Evolutionary conservation across 2,797 vertebrate species (phyloP).

Genomic region (Cyprinella venusta): DNA sequence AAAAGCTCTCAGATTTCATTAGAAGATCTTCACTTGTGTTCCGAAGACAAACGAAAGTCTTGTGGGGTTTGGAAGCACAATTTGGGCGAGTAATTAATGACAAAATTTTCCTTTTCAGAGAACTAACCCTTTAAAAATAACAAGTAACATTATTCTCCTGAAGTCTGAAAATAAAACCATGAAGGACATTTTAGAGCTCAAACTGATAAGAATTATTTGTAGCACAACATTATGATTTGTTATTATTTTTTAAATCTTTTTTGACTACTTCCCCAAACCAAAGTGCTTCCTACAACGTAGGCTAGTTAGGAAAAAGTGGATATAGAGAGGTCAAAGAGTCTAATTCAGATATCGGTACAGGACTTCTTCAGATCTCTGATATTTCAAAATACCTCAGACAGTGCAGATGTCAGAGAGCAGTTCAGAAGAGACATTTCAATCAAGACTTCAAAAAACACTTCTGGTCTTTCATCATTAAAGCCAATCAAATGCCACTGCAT

Average conservation of each 20-base stretch:
- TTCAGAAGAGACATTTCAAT: conserved; percentile 40
- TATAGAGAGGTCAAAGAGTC: not conserved
- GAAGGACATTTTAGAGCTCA: not conserved
- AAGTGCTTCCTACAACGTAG: not conserved
- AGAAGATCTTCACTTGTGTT: too few relatives aligned
- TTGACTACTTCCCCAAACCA: not conserved
- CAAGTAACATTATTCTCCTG: not conserved
- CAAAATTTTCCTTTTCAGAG: too few relatives aligned
- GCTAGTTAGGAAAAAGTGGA: not conserved
- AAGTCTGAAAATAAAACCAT: not conserved
- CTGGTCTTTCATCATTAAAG: conserved; percentile 24
- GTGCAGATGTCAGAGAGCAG: not conserved
- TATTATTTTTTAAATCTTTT: too few relatives aligned
- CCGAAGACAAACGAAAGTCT: too few relatives aligned
- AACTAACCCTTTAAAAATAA: too few relatives aligned
- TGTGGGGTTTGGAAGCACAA: too few relatives aligned
- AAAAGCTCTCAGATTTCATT: too few relatives aligned
- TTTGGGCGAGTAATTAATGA: too few relatives aligned
- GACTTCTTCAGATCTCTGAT: conserved; percentile 18
- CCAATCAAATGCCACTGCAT: not conserved
- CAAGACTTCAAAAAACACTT: conserved; percentile 43
- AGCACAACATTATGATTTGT: too few relatives aligned
- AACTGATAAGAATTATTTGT: not conserved
- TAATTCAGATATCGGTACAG: not conserved
- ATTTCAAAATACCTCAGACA: conserved; percentile 10